Base-by-base conservation (phyloP, 2,113 vertebrate species). In the Podilymbus podiceps region DNA sequence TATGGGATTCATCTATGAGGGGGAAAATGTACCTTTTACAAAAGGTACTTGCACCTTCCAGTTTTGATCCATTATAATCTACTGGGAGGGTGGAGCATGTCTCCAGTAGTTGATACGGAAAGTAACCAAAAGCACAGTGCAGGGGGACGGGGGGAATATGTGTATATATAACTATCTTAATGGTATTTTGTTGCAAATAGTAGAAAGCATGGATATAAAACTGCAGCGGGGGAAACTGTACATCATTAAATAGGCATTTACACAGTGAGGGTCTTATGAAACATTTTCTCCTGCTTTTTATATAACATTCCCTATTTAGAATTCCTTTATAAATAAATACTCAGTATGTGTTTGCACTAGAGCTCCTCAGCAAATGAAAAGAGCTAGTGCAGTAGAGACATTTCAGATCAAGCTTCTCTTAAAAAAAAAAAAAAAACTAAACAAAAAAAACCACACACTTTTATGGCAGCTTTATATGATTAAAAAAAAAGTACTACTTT, bases 281-380 rank as follows among this genome's bases (percentile, higher is more conserved):
- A 97, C 96, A 95, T 91, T 93, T 81, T 90, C 94, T 97, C 89
- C 97, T 95, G 93, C 95, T 97, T 88, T 92, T 80, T 95, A 86
- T 97, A 85, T 95, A 94, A 97, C 97, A 97, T 98, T 98, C 97
- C 97, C 97, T 95, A 94, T 95, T 97, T 97, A 97, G 94, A 96
- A 97, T 94, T 96, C 93, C 95, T 97, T 91, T 95, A 85, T 88
- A 97, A 96, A 76, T 85, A 80, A 90, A 90, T 83, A 80, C 23
- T 2, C 95, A 94, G 94, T 81, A 84, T 78, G 90, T 85, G 86
- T 92, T 85, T 98, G 95, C 94, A 96, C 93, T 96, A n/a, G 81
- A 87, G 84, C 90, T 98, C 93, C 89, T 94, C 85, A 90, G 85
- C 94, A 96, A 88, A 38, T 66, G 86, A 53, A 95, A 73, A 76